Conservation (phyloP, 2,797 vertebrate genomes). For the Cygnus olor region DNA sequence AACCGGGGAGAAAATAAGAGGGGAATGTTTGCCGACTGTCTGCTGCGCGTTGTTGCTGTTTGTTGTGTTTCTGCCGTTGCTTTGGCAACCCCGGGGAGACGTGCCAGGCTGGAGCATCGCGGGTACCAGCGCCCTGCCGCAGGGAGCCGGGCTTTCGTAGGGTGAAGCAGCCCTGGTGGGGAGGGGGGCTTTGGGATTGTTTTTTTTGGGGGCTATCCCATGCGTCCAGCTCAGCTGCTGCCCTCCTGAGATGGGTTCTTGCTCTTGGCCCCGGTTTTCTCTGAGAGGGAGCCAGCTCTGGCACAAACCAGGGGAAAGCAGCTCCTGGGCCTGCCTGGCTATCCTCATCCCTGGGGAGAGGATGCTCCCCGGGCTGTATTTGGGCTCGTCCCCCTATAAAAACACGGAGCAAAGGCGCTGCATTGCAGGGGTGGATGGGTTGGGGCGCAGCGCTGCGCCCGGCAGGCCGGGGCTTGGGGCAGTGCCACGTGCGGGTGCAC, state of each 20-base stretch:
- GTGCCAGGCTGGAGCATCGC: conserved; percentile 21
- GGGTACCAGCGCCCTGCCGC: not conserved
- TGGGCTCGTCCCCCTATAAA: not conserved
- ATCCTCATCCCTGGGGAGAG: accelerated
- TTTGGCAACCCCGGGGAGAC: conserved; percentile 17
- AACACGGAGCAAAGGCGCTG: accelerated
- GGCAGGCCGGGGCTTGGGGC: accelerated
- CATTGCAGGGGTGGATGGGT: not conserved
- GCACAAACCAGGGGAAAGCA: accelerated
- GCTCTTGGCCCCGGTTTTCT: not conserved
- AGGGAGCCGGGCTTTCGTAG: accelerated
- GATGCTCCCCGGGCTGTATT: accelerated
- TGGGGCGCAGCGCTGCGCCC: accelerated
- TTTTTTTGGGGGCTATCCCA: accelerated
- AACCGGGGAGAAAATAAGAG: conserved; percentile 41
- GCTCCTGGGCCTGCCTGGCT: not conserved
- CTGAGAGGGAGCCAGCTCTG: accelerated
- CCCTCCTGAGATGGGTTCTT: accelerated
- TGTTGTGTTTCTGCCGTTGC: conserved; percentile 63
- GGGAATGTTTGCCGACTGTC: conserved; percentile 71
- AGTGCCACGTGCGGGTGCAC: accelerated
- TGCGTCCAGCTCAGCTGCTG: not conserved
- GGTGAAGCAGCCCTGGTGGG: accelerated
- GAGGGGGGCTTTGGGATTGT: not conserved
- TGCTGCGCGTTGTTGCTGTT: conserved; percentile 38